Evolutionary conservation across 2,888 invertebrate genomes (phyloP).

Genomic region (Sipha maydis): DNA sequence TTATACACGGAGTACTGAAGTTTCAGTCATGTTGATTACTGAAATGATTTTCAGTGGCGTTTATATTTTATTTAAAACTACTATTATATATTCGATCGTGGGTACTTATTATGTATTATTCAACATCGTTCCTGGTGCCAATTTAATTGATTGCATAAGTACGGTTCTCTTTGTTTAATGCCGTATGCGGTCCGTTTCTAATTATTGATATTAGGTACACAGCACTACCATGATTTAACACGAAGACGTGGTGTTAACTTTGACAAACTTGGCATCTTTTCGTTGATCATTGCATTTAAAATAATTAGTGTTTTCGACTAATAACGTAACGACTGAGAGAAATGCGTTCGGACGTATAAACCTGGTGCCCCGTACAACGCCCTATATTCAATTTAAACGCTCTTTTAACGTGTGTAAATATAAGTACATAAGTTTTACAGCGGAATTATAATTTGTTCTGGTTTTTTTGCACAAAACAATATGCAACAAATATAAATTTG

Average conservation of each 20-base stretch:
- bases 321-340: not conserved
- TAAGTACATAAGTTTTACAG: too few relatives aligned
- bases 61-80: not conserved
- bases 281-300: constrained; percentile 16
- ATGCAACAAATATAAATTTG: too few relatives aligned
- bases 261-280: constrained; percentile 1
- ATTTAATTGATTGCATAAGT: constrained; percentile 11
- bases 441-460: too few relatives aligned
- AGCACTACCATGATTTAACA: not conserved
- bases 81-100: not conserved
- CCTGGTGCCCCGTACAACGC: too few relatives aligned
- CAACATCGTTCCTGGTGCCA: not conserved
- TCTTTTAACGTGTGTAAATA: too few relatives aligned
- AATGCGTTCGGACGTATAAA: too few relatives aligned
- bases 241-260: not conserved
- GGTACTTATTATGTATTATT: not conserved
- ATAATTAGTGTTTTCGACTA: not conserved
- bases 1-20: not conserved
- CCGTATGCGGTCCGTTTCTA: too few relatives aligned
- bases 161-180: not conserved
- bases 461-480: too few relatives aligned
- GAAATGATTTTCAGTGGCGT: constrained; percentile 16
- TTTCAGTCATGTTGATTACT: not conserved
- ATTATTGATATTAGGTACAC: not conserved
- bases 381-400: not conserved